phyloP scores from a whole-genome alignment of 1,140 invertebrate genomes.

The Plectrocnemia conspersa region DNA sequence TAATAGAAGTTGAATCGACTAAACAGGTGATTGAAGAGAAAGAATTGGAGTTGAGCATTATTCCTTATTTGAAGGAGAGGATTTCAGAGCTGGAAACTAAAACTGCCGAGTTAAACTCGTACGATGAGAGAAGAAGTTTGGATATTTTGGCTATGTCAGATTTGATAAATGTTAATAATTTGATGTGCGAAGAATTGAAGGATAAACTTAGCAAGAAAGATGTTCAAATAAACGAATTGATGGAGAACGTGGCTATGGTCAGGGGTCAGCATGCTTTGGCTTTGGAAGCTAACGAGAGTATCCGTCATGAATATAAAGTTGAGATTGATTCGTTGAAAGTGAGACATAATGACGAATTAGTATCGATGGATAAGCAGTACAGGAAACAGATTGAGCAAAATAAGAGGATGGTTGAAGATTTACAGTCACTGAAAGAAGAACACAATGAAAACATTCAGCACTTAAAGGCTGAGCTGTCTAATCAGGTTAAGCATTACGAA shows the following conservation, averaged over 20 bases:
- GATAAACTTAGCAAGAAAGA: conserved; percentile 43
- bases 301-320: conserved; percentile 46
- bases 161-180: conserved; percentile 45
- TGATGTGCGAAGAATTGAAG: conserved; percentile 46
- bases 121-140: conserved; percentile 24
- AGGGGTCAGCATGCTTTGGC: conserved; percentile 49
- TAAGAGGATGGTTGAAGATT: conserved; percentile 39
- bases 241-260: conserved; percentile 47
- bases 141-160: conserved; percentile 45
- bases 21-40: neutral
- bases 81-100: neutral
- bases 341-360: conserved; percentile 48
- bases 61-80: no score
- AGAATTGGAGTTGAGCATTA: no score
- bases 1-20: neutral
- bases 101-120: neutral
- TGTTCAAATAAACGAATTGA: conserved; percentile 42
- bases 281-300: conserved; percentile 50
- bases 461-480: conserved; percentile 46
- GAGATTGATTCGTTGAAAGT: conserved; percentile 45
- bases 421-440: conserved; percentile 42
- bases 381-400: conserved; percentile 40
- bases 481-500: conserved; percentile 47
- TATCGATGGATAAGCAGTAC: conserved; percentile 41
- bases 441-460: conserved; percentile 39